Conservation (phyloP, 92 coral and sea anemone species). For the Porites divaricata region DNA sequence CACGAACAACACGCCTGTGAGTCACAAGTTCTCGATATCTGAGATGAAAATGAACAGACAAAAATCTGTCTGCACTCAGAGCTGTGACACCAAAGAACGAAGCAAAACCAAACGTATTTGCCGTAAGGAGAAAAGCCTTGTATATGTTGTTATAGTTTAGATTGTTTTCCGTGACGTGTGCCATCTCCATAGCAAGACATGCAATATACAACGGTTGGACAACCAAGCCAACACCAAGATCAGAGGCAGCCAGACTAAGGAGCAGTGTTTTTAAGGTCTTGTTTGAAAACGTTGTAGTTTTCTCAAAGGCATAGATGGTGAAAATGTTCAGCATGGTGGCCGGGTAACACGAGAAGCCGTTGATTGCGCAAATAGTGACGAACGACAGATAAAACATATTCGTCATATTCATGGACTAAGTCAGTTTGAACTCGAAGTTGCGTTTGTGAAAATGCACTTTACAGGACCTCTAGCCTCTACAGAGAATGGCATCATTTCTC, state of each 20-base stretch:
- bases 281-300: background rate
- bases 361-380: background rate
- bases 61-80: conserved; percentile 1
- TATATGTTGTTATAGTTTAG: background rate
- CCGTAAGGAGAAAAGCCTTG: background rate
- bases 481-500: too few relatives aligned
- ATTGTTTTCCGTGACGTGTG: background rate
- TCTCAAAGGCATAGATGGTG: background rate
- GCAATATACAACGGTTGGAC: conserved; percentile 6
- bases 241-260: conserved; percentile 18
- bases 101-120: background rate
- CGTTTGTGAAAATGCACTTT: background rate
- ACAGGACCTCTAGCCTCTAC: background rate
- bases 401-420: background rate
- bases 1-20: background rate
- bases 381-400: background rate
- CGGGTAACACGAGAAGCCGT: background rate
- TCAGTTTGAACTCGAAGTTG: background rate
- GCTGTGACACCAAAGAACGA: background rate
- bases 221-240: conserved; percentile 16
- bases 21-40: background rate
- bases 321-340: background rate
- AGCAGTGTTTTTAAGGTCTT: conserved; percentile 1
- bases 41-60: background rate
- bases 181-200: background rate